Evolutionary conservation across 2,797 vertebrate species (phyloP).

Genomic region (Cichlasoma orientale): DNA sequence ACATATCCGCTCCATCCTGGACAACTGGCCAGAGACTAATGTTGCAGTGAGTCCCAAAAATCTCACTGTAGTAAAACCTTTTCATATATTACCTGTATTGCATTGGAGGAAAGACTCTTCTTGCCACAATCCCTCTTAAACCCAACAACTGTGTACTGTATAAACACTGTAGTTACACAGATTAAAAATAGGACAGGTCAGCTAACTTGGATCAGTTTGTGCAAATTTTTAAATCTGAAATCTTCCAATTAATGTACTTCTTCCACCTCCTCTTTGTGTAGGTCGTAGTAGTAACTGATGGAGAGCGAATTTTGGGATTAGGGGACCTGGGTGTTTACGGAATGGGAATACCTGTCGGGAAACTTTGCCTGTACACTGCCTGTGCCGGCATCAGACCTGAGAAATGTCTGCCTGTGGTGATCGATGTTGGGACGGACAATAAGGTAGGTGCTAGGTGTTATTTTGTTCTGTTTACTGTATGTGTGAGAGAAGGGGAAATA

Average conservation of each 20-base stretch:
- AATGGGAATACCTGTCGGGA: conserved; percentile 98
- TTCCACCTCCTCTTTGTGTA: conserved; percentile 51
- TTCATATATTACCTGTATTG: background rate
- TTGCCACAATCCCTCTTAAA: background rate
- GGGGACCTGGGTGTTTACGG: conserved; percentile 97
- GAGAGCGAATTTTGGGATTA: conserved; percentile 95
- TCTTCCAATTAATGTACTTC: conserved; percentile 1
- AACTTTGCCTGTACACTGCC: conserved; percentile 95
- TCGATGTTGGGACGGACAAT: conserved; percentile 96
- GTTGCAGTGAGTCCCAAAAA: conserved; percentile 85
- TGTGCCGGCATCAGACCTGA: conserved; percentile 94
- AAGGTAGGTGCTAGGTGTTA: conserved; percentile 67
- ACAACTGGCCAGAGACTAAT: conserved; percentile 96
- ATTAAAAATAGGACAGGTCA: background rate
- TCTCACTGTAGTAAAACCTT: background rate
- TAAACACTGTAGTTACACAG: too few species aligned
- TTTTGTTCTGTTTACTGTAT: background rate
- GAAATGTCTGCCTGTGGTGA: conserved; percentile 92
- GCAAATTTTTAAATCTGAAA: background rate
- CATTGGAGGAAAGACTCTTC: background rate
- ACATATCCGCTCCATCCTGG: conserved; percentile 92
- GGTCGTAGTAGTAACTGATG: conserved; percentile 98
- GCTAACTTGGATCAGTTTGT: background rate
- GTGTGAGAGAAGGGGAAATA: background rate
- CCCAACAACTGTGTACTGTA: background rate